Conservation (phyloP, 1,140 invertebrate species). For the Drosophila pruinosa region DNA sequence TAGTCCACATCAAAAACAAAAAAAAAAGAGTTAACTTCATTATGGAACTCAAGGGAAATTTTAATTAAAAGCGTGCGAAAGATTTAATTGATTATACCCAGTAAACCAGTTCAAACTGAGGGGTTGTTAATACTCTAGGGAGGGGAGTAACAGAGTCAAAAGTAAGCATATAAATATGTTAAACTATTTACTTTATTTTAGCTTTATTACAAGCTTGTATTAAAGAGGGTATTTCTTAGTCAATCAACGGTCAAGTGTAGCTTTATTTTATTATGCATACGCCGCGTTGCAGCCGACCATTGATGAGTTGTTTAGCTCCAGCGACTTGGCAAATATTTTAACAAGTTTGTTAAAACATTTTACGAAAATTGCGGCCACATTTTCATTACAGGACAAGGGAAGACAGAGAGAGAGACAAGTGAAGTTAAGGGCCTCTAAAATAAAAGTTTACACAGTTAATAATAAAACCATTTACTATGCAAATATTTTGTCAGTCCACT, state of each 20-base stretch:
- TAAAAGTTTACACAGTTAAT: conserved; percentile 73
- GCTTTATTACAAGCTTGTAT: neutral
- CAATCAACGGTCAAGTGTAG: neutral
- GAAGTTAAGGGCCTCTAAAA: conserved; percentile 28
- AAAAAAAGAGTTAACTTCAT: conserved; percentile 63
- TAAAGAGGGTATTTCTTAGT: conserved; percentile 5
- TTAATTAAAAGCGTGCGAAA: conserved; percentile 73
- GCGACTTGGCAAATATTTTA: conserved; percentile 70
- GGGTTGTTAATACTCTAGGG: neutral
- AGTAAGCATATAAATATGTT: neutral
- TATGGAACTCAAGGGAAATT: conserved; percentile 63
- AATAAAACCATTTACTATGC: conserved; percentile 80
- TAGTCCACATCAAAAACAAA: conserved; percentile 2
- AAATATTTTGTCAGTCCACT: conserved; percentile 66
- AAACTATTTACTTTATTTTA: neutral
- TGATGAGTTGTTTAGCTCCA: conserved; percentile 22
- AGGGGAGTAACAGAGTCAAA: neutral
- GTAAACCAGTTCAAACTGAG: neutral
- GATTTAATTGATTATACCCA: conserved; percentile 71
- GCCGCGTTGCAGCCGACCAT: conserved; percentile 22
- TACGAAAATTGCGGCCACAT: conserved; percentile 58
- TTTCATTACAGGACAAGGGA: too few relatives aligned
- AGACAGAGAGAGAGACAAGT: neutral
- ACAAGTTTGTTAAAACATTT: conserved; percentile 72
- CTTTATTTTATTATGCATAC: conserved; percentile 44